Evolutionary conservation across 2,113 vertebrate species (phyloP).

Genomic region (Hippocampus abdominalis): DNA sequence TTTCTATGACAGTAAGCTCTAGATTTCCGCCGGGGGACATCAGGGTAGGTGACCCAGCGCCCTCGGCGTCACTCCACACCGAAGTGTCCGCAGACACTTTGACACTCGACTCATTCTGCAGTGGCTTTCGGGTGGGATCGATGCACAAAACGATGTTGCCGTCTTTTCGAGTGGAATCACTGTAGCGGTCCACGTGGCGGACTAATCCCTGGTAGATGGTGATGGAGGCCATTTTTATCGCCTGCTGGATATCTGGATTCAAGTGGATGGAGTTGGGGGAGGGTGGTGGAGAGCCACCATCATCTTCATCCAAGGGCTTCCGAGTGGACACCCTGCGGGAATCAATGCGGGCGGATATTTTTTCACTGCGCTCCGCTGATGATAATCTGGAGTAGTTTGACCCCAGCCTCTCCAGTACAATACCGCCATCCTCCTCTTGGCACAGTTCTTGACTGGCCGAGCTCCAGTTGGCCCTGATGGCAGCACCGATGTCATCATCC

Average conservation of each 20-base stretch:
- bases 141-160: neutral
- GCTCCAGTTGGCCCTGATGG: conserved; percentile 1
- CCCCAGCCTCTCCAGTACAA: neutral
- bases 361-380: neutral
- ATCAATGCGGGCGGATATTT: neutral
- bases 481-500: neutral
- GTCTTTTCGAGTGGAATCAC: neutral
- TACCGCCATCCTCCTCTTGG: neutral
- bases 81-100: neutral
- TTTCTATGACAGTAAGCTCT: neutral
- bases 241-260: neutral
- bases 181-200: neutral
- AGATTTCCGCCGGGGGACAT: neutral
- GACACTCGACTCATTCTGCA: neutral
- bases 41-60: neutral
- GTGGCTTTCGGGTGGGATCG: neutral
- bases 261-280: neutral
- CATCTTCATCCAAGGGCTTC: neutral
- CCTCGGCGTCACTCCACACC: neutral
- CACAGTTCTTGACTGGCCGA: neutral
- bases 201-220: conserved; percentile 9
- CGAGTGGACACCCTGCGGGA: neutral
- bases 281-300: neutral
- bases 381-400: conserved; percentile 6
- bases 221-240: conserved; percentile 2